Evolutionary conservation across 2,888 invertebrate species (phyloP), one percentile per base, ranked within the genome.

Genomic region (Stegana nigrithorax): DNA sequence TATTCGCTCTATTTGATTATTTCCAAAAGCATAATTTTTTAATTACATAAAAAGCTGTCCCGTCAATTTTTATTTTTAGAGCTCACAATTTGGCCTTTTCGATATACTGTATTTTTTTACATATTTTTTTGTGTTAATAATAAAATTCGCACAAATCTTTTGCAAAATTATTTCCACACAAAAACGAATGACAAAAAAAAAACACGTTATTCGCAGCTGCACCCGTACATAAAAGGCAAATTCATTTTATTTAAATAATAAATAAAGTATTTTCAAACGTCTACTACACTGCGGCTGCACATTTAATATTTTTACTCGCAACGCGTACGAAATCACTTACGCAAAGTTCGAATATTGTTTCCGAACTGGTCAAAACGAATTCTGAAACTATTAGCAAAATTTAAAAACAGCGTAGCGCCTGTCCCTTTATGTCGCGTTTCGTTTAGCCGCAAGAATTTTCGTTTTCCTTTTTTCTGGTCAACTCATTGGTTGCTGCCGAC

Each of bases 11-110:
- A 17, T 59, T 67, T 57, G 36, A 58, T 60, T 47, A 53, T 61
- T 64, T 57, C 65, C 64, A 64, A 55, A 67, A 66, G 26, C 42
- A 58, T n/a, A 62, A 71, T 73, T n/a, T n/a, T n/a, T 72, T 81
- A n/a, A 80, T 82, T 83, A 81, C 82, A 82, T 82, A 83, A 82
- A 81, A 74, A 79, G 72, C 70, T 67, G 80, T 78, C 81, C 83
- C 82, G 81, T 70, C 73, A 74, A 73, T 67, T 75, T 81, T 80
- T 82, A 82, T 82, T 82, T 82, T 78, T 82, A 83, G 82, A 72
- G 71, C 81, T 81, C 81, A 67, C 70, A 76, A 60, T 69, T 71
- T 67, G 62, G 58, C 59, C 65, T 64, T 67, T 65, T 39, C 61
- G 63, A 64, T 66, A 67, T 69, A 72, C 23, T 47, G n/a, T 63